A percentile compares a stretch with the other conserved stretches of the same genome.
These are phyloP conservation scores for Oegoconia quadripuncta DNA, from an alignment of 2,888 invertebrate genomes.

Conservation along the genomic window DNA sequence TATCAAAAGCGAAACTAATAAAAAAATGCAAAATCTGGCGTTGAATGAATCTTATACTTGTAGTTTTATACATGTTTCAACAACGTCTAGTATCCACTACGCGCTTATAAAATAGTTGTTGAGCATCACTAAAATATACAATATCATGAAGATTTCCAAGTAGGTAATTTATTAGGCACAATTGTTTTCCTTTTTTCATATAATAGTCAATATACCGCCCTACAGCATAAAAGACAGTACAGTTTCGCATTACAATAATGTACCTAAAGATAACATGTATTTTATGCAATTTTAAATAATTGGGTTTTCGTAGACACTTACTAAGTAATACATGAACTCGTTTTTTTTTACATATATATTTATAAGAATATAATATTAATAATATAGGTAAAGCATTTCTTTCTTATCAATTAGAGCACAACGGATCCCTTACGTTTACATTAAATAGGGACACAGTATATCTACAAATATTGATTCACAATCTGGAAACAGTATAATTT, in stretches of 20 bases:
- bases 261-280: conserved; percentile 60
- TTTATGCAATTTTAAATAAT: conserved; percentile 57
- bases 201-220: conserved; percentile 40
- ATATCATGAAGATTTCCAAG: conserved; percentile 49
- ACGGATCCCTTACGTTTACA: conserved; percentile 59
- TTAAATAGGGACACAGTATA: conserved; percentile 63
- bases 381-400: conserved; percentile 77
- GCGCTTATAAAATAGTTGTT: conserved; percentile 67
- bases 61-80: conserved; percentile 48
- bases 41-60: conserved; percentile 48
- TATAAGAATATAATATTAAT: conserved; percentile 78
- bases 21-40: conserved; percentile 48
- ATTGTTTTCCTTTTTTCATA: conserved; percentile 43
- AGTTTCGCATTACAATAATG: conserved; percentile 41
- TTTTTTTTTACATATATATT: conserved; percentile 75
- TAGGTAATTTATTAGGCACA: conserved; percentile 68
- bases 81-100: conserved; percentile 68
- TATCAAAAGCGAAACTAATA: conserved; percentile 1
- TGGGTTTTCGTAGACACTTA: conserved; percentile 73
- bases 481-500: conserved; percentile 55
- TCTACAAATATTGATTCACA: conserved; percentile 58
- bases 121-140: conserved; percentile 73
- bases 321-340: conserved; percentile 66
- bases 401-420: conserved; percentile 69
- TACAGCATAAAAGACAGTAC: conserved; percentile 66